Evolutionary conservation across 1,140 invertebrate genomes (phyloP), one percentile per base, ranked within the genome.

Genomic region (Camponotus vicinus): DNA sequence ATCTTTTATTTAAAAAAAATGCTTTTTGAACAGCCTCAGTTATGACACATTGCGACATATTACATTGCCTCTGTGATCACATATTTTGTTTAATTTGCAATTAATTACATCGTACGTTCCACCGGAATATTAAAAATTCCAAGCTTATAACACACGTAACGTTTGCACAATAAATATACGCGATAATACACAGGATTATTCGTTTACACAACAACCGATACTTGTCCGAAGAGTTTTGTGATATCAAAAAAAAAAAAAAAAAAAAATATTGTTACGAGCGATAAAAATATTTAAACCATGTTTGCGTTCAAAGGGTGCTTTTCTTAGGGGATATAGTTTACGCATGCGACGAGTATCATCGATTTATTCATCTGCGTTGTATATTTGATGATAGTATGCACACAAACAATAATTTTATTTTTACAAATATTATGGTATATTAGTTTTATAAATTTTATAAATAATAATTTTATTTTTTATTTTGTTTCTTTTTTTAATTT

Each of bases 301-400:
- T 49, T 57, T 2, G 32, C 6, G 18, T 6, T 32, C 15, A 21
- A 32, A 18, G 6, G 18, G 5, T 21, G 32, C n/a, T 61, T 70
- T 69, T 40, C 45, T 52, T 42, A 42, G 37, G 3, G 13, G 40
- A 49, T 52, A 52, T 37, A 75, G 34, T 83, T 83, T 73, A 86
- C 27, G 78, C 78, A 86, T 83, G 69, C 69, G 59, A 80, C 55
- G 42, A 61, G 32, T 45, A 66, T 66, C 67, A 86, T 83, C 69
- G 85, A 86, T 86, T 71, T 83, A 70, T 9, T 7, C n/a, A 13
- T 45, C 13, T 27, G 34, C 67, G 32, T 71, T 82, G 45, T 5
- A 7, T 55, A 64, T 75, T 73, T 83, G 21, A 83, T 67, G 37
- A 86, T 18, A 86, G 27, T 34, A 15, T 32, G 3, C 45, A 59